Evolutionary conservation across 2,113 vertebrate species (phyloP).

Genomic region (Montifringilla adamsi): DNA sequence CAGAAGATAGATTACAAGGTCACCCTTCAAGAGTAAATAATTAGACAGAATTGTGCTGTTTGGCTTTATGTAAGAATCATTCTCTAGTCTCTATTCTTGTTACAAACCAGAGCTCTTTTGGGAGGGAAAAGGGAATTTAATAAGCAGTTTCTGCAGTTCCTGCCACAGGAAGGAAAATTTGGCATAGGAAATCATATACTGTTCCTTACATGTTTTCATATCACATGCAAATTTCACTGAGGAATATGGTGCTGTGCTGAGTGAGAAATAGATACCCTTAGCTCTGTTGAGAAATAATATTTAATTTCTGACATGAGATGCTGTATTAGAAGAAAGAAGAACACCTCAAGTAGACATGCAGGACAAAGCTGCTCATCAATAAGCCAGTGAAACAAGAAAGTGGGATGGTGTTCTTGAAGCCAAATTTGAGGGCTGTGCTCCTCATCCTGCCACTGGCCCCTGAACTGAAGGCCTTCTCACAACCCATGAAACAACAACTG

Average conservation of each 20-base stretch:
- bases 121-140: not conserved
- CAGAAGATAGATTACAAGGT: constrained; percentile 10
- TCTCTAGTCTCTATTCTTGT: not conserved
- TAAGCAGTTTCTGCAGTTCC: not conserved
- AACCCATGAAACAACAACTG: not conserved
- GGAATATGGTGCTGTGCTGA: not conserved
- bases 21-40: constrained; percentile 38
- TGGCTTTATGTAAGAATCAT: not conserved
- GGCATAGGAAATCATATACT: not conserved
- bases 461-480: not conserved
- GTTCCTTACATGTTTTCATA: not conserved
- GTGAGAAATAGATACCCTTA: not conserved
- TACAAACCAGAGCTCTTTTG: not conserved
- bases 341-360: not conserved
- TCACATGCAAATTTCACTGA: not conserved
- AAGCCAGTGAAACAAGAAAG: not conserved
- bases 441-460: not conserved
- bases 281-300: not conserved
- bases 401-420: not conserved
- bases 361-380: not conserved
- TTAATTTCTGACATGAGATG: not conserved
- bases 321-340: not conserved
- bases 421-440: not conserved
- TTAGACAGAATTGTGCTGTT: not conserved
- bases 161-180: not conserved